Conservation (phyloP, 2,888 invertebrate species). For the Caenorhabditis sulstoni region DNA sequence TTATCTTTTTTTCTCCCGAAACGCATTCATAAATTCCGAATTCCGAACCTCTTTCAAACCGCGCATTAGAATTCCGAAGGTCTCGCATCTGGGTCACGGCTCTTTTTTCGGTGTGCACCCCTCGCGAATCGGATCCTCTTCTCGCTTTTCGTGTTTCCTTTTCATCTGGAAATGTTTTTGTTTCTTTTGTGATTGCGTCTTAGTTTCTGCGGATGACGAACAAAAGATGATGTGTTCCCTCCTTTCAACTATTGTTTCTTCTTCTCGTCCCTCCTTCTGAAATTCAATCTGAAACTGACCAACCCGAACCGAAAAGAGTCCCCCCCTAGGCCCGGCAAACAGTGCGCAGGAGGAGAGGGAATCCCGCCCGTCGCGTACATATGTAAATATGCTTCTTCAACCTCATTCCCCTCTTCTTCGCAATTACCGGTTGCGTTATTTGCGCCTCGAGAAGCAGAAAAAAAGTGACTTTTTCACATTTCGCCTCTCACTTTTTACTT, state of each 20-base stretch:
- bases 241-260: slow-evolving; percentile 23
- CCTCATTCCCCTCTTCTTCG: slow-evolving; percentile 30
- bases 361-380: slow-evolving; percentile 37
- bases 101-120: slow-evolving; percentile 18
- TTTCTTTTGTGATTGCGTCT: slow-evolving; percentile 26
- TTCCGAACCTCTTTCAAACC: slow-evolving; percentile 33
- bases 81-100: slow-evolving; percentile 41
- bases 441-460: slow-evolving; percentile 50
- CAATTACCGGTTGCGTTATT: slow-evolving; percentile 56
- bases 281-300: slow-evolving; percentile 33
- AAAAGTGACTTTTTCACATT: slow-evolving; percentile 50
- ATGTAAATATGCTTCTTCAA: slow-evolving; percentile 54
- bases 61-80: slow-evolving; percentile 36
- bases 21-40: neutral
- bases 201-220: slow-evolving; percentile 37
- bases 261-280: neutral
- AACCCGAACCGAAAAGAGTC: neutral
- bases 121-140: neutral
- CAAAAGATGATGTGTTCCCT: slow-evolving; percentile 33
- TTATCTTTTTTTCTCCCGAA: slow-evolving; percentile 31
- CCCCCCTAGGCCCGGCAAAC: too few species aligned
- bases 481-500: slow-evolving; percentile 33
- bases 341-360: slow-evolving; percentile 22
- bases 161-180: slow-evolving; percentile 34
- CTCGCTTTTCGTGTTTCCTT: slow-evolving; percentile 4